phyloP scores from a whole-genome alignment of 1,140 invertebrate species.

The Halesus radiatus region DNA sequence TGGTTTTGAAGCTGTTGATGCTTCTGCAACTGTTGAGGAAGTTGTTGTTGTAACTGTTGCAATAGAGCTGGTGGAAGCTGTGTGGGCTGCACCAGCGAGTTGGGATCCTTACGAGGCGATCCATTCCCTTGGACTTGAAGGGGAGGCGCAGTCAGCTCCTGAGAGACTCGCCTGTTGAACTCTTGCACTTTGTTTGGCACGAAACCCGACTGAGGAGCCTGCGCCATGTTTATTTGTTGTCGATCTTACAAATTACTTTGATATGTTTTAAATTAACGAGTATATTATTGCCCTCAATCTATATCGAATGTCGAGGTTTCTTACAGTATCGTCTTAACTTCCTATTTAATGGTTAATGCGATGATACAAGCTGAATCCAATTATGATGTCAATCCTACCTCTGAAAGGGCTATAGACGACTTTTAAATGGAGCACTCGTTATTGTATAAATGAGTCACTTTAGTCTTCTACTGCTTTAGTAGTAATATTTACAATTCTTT shows the following conservation, averaged over 20 bases:
- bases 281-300: no score
- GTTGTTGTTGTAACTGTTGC: no score
- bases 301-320: no score
- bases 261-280: no score
- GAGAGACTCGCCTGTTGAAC: slow-evolving; percentile 64
- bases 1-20: slow-evolving; percentile 49
- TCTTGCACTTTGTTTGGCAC: slow-evolving; percentile 68
- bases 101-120: slow-evolving; percentile 49
- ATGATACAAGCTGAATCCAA: slow-evolving; percentile 1
- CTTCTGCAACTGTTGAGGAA: slow-evolving; percentile 39
- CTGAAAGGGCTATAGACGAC: neutral
- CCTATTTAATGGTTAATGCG: no score
- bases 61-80: slow-evolving; percentile 42
- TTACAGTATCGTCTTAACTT: no score
- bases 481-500: no score
- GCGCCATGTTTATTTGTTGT: slow-evolving; percentile 61
- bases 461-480: neutral
- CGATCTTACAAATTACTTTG: neutral
- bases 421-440: neutral
- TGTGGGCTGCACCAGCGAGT: slow-evolving; percentile 29
- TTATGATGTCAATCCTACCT: neutral
- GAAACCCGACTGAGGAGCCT: slow-evolving; percentile 66
- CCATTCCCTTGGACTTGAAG: slow-evolving; percentile 34
- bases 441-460: slow-evolving; percentile 14
- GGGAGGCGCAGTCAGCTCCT: slow-evolving; percentile 61